Evolutionary conservation across 1,140 invertebrate genomes (phyloP).

Genomic region (Microplitis demolitor): DNA sequence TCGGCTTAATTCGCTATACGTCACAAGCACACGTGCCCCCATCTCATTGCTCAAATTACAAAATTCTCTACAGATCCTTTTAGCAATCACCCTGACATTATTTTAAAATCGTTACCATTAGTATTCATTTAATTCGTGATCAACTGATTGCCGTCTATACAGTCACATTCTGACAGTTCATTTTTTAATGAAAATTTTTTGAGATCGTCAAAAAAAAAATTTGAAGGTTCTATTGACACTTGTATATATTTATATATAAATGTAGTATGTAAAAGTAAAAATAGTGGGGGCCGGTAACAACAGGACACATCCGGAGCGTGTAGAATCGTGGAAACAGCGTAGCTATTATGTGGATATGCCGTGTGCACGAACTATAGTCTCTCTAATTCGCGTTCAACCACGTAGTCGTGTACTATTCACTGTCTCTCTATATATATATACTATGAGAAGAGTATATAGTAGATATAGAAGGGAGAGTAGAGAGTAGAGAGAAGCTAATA

Average conservation of each 20-base stretch:
- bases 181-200: too few relatives aligned
- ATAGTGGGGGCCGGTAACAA: conserved; percentile 4
- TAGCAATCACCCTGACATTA: too few relatives aligned
- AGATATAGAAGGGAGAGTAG: neutral
- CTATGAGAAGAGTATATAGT: neutral
- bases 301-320: conserved; percentile 2
- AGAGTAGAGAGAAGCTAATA: neutral
- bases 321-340: conserved; percentile 9
- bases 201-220: too few relatives aligned
- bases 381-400: conserved; percentile 19
- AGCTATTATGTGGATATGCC: conserved; percentile 13
- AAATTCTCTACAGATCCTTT: too few relatives aligned
- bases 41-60: too few relatives aligned
- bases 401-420: conserved; percentile 14
- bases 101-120: too few relatives aligned
- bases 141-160: too few relatives aligned
- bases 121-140: too few relatives aligned
- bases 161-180: too few relatives aligned
- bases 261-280: neutral
- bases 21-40: too few relatives aligned
- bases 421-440: neutral
- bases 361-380: conserved; percentile 8
- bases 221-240: too few relatives aligned
- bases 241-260: neutral
- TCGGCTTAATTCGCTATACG: too few relatives aligned